Base-by-base conservation (phyloP, 2,113 vertebrate genomes). In the Chaetodon auriga region DNA sequence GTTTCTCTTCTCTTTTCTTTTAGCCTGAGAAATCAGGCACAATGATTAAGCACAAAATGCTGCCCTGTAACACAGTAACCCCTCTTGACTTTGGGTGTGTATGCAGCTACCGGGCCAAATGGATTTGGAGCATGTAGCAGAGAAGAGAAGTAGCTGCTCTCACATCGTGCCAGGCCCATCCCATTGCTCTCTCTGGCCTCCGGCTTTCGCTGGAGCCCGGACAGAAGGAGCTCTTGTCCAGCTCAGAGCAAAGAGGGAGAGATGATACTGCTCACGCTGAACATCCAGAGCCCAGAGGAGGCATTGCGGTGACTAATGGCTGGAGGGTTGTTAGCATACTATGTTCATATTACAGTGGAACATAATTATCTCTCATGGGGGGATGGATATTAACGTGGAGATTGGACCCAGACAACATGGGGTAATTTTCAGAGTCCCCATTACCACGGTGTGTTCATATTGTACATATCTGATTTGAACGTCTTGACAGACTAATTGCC, bases 281-380 rank as follows among this genome's bases (percentile, higher is more conserved):
- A 49, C 75, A 35, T 79, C 78, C 72, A 76, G 51, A 80, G 75
- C 65, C 83, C 86, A 55, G 81, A 81, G 74, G 65, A 90, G 86
- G 81, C 64, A 76, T 75, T 85, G 64, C 49, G 51, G 62, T 83
- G 89, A 85, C 88, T 92, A 86, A 94, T 90, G 90, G 78, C 88
- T 80, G 58, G 73, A 86, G 87, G 71, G 88, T 88, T 46, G 77
- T 94, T 92, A 87, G 85, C 69, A 81, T 30, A 70, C 85, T 65
- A 74, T 68, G 73, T 92, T 93, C 85, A 92, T 92, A 88, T 92
- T 92, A 92, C 92, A 93, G 89, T 35, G 21, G 68, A 90, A 85
- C 79, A 82, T 92, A 91, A 93, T 93, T 87, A 90, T 85, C 64
- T 76, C 78, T 81, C 81, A n/a, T 69, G 65, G 84, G 81, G 76